Evolutionary conservation across 1,140 invertebrate species (phyloP), one percentile per base, ranked within the genome.

Genomic region (Caenorhabditis latens): DNA sequence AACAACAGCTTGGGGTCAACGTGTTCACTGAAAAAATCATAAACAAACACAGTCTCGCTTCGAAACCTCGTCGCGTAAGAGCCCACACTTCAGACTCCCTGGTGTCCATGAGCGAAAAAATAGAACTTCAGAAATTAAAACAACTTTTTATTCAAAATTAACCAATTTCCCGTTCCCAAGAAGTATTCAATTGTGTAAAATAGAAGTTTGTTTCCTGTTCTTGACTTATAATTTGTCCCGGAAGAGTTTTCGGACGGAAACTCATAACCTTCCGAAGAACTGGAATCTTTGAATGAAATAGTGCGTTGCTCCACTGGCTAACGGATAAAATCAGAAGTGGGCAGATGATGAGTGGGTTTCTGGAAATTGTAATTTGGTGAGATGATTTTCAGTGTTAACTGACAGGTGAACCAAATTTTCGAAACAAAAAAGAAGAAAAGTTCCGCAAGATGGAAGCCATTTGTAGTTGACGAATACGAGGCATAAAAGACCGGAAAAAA

Each of bases 381-480:
- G n/a, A 16, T 58, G 19, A 24, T 40, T 8, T 65, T 21, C 57
- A 40, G 7, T 14, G n/a, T 9, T 46, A 8, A 71, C 65, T 71
- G 0, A 71, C 65, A 71, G 42, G 8, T 71, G 65, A 3, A 71
- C 65, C 14, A 71, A 5, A 43, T 71, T 71, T 24, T 71, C 40
- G 24, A 71, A 71, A 19, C 65, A 71, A 8, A 71, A 71, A 0
- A 71, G 11, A 8, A 71, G 4, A 3, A 71, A 71, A 9, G 65
- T 71, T 43, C 40, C 14, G 19, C 42, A 71, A 14, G 65, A 71
- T 1, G 65, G 65, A 71, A 71, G 6, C 65, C 65, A 71, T 71
- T 71, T 71, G 65, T 71, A 71, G 21, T 71, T 71, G 40, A 71
- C 11, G 16, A 19, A 43, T 7, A 71, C 9, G 9, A 71, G 16